Evolutionary conservation across 2,888 invertebrate species (phyloP).

Genomic region (Acheta domesticus): DNA sequence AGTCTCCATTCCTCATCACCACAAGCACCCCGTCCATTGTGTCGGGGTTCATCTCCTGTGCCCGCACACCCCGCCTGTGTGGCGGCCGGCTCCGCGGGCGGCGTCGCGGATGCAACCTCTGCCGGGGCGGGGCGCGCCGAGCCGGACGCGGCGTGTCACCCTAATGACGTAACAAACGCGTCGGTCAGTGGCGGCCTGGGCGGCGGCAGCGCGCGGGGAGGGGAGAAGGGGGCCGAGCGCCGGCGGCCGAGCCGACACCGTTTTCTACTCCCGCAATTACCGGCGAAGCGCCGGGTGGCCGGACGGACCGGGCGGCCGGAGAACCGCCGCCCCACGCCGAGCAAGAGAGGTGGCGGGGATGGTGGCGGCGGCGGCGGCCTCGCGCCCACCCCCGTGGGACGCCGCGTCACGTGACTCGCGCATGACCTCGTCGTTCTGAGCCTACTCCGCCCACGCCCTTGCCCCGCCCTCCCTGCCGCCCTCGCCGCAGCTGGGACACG

Average conservation of each 20-base stretch:
- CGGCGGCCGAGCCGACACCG: neutral
- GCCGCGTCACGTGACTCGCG: neutral
- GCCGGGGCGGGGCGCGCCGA: too few species aligned
- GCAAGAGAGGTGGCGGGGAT: neutral
- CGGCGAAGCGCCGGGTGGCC: constrained; percentile 5
- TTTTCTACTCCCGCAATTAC: constrained; percentile 9
- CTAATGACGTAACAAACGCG: constrained; percentile 18
- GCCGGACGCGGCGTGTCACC: neutral
- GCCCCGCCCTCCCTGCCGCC: too few species aligned
- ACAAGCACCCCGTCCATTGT: too few species aligned
- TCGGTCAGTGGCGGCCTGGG: neutral
- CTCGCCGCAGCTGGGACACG: too few species aligned
- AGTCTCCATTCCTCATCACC: too few species aligned
- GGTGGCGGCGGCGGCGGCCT: neutral
- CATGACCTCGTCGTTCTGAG: neutral
- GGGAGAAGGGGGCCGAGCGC: neutral
- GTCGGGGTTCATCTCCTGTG: too few species aligned
- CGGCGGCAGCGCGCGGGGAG: neutral
- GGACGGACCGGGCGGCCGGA: neutral
- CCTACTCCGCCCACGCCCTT: neutral
- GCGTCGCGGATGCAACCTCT: too few species aligned
- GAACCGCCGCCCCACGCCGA: neutral
- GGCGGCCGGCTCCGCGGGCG: too few species aligned
- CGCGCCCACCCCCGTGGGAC: neutral
- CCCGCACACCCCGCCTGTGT: too few species aligned